Conservation (phyloP, 1,140 invertebrate genomes). For the Limonius californicus region DNA sequence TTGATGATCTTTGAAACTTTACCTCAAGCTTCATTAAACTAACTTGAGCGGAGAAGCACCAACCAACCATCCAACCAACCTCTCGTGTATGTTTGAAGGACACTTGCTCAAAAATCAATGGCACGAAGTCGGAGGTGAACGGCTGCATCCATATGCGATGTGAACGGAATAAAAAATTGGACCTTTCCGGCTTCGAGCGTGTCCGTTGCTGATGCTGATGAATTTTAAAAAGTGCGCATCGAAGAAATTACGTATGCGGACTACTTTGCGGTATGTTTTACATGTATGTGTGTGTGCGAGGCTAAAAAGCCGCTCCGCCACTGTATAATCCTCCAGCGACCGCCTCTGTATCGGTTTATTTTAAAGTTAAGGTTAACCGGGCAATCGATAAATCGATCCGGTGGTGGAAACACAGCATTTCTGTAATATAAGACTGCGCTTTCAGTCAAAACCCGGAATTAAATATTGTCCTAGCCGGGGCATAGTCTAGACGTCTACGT, state of each 20-base stretch:
- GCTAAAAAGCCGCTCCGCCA: neutral
- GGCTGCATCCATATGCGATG: slow-evolving; percentile 29
- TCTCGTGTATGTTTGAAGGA: slow-evolving; percentile 12
- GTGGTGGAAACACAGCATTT: neutral
- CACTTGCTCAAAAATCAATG: slow-evolving; percentile 18
- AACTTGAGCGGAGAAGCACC: neutral
- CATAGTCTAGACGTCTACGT: too few relatives aligned
- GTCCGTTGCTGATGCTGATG: slow-evolving; percentile 25
- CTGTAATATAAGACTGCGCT: neutral
- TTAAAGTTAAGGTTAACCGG: slow-evolving; percentile 4
- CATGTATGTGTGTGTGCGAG: too few relatives aligned
- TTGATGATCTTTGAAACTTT: slow-evolving; percentile 1
- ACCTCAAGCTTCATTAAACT: slow-evolving; percentile 1
- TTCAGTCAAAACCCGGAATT: neutral
- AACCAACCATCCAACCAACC: neutral
- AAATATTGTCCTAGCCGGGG: too few relatives aligned
- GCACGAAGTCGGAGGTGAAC: slow-evolving; percentile 19
- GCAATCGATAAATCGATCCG: neutral
- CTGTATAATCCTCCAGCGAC: neutral
- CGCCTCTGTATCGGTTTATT: slow-evolving; percentile 13
- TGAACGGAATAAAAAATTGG: slow-evolving; percentile 28
- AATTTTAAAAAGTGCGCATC: slow-evolving; percentile 23
- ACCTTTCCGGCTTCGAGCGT: slow-evolving; percentile 27
- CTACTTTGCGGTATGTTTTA: slow-evolving; percentile 19
- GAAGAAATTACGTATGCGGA: slow-evolving; percentile 3